Evolutionary conservation across 2,113 vertebrate genomes (phyloP).

Genomic region (Otolemur garnettii): DNA sequence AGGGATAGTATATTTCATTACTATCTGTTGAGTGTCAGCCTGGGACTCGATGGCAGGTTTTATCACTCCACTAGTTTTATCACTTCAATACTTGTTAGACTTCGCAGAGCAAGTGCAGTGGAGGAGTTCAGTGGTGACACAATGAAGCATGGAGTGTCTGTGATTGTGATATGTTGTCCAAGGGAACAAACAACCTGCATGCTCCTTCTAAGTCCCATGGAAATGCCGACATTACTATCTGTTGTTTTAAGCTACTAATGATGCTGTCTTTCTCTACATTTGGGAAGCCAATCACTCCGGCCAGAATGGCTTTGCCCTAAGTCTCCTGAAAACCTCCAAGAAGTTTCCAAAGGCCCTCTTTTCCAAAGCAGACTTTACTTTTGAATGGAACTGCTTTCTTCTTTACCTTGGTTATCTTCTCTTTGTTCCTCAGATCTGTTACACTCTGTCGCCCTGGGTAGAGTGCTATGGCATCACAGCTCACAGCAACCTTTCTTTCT

Average conservation of each 20-base stretch:
- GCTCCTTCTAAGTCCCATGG: conserved; percentile 94
- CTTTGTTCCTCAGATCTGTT: conserved; percentile 87
- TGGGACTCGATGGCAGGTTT: conserved; percentile 88
- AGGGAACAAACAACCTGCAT: conserved; percentile 91
- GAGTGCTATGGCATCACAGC: too few relatives aligned
- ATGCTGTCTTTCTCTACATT: conserved; percentile 98
- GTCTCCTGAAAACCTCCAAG: conserved; percentile 85
- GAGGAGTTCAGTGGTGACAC: conserved; percentile 89
- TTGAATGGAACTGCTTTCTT: conserved; percentile 86
- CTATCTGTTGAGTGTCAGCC: conserved; percentile 91
- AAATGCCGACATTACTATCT: conserved; percentile 89
- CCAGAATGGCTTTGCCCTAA: conserved; percentile 87
- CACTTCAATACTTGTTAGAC: conserved; percentile 88
- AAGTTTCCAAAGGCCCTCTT: conserved; percentile 88
- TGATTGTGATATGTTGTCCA: conserved; percentile 92
- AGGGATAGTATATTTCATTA: conserved; percentile 91
- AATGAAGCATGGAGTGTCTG: conserved; percentile 94
- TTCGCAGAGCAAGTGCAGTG: conserved; percentile 91
- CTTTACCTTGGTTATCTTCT: conserved; percentile 86
- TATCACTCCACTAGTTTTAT: conserved; percentile 72
- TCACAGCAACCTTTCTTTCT: too few relatives aligned
- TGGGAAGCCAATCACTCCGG: conserved; percentile 96
- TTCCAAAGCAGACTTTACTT: conserved; percentile 88
- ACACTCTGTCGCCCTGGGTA: too few relatives aligned
- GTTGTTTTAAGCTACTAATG: conserved; percentile 95